These are phyloP conservation scores for Periophthalmodon schlosseri DNA, from an alignment of 2,113 vertebrate species.

Conservation along the genomic window DNA sequence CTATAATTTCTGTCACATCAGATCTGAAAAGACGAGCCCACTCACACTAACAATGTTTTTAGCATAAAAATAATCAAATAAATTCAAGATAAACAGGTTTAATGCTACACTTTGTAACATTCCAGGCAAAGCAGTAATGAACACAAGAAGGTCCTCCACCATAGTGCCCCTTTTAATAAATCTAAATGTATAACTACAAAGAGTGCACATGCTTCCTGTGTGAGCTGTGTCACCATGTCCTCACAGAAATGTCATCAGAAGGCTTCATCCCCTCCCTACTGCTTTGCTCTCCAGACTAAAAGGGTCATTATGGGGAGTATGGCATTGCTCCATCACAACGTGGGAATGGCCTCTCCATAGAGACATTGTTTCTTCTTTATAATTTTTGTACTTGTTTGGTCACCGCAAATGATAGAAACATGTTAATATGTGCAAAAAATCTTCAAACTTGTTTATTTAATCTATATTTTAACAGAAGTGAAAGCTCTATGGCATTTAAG, in stretches of 20 bases:
- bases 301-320: constrained; percentile 15
- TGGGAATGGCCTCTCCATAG: not conserved
- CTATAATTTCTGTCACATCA: too few relatives aligned
- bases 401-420: not conserved
- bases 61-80: too few relatives aligned
- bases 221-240: constrained; percentile 10
- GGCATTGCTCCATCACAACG: not conserved
- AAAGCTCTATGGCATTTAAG: too few relatives aligned
- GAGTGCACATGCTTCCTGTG: not conserved
- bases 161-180: not conserved
- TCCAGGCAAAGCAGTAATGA: too few relatives aligned
- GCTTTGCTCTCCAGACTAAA: not conserved
- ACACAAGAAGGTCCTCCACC: too few relatives aligned
- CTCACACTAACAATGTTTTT: too few relatives aligned
- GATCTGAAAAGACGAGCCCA: too few relatives aligned
- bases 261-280: constrained; percentile 12
- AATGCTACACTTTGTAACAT: too few relatives aligned
- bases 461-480: too few relatives aligned
- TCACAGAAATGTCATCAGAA: constrained; percentile 31
- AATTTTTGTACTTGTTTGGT: not conserved
- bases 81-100: too few relatives aligned
- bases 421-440: not conserved
- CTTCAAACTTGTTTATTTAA: too few relatives aligned
- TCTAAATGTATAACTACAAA: not conserved
- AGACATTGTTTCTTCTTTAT: not conserved